Percentiles rank a stretch among this genome's conserved stretches.
Evolutionary conservation across 2,888 invertebrate genomes (phyloP).

Genomic region (Leucoma salicis): DNA sequence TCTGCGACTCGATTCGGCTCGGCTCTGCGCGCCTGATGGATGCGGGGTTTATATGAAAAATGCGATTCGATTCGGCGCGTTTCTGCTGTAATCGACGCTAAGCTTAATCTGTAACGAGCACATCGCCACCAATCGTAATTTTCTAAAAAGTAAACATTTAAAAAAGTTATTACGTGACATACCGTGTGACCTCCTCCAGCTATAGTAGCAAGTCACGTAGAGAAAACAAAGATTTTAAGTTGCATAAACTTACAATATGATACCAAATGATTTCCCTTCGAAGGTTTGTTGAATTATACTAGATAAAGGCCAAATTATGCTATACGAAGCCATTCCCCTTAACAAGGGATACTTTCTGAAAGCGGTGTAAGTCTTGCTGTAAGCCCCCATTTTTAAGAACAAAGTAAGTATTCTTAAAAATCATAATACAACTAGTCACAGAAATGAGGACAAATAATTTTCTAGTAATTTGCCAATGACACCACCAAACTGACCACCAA

Average conservation of each 20-base stretch:
- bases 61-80: conserved; percentile 89
- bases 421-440: too few relatives aligned
- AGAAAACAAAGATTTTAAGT: not conserved
- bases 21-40: too few relatives aligned
- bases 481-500: too few relatives aligned
- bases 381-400: conserved; percentile 55
- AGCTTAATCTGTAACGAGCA: conserved; percentile 87
- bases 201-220: not conserved
- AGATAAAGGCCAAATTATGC: conserved; percentile 87
- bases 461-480: too few relatives aligned
- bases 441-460: too few relatives aligned
- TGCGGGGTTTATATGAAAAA: too few relatives aligned
- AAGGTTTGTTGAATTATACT: conserved; percentile 88
- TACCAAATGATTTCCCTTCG: conserved; percentile 84
- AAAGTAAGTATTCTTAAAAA: too few relatives aligned
- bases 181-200: not conserved
- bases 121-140: conserved; percentile 86
- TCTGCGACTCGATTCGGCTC: too few relatives aligned
- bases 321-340: conserved; percentile 87
- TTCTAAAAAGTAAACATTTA: conserved; percentile 43
- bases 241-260: too few relatives aligned
- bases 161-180: not conserved
- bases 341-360: conserved; percentile 70
- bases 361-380: conserved; percentile 53
- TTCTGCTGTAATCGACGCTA: conserved; percentile 88